Conservation (phyloP, 2,888 invertebrate species). For the Ctena decussata region DNA sequence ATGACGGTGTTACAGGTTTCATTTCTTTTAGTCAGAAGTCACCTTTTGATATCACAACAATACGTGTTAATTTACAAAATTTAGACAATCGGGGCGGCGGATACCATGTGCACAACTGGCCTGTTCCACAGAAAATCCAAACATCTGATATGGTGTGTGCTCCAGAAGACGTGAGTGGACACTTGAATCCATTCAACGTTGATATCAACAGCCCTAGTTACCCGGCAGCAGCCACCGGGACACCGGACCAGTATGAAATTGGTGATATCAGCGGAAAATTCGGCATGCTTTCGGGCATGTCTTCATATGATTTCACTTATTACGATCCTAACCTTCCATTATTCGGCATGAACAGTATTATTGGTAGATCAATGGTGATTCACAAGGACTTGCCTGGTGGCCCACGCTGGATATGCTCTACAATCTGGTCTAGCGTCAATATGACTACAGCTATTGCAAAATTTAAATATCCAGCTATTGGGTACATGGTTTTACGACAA, state of each 20-base stretch:
- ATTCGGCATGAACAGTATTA: constrained; percentile 92
- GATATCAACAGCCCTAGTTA: constrained; percentile 87
- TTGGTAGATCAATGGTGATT: constrained; percentile 93
- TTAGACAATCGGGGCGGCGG: constrained; percentile 84
- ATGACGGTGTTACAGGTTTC: constrained; percentile 92
- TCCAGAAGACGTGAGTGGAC: constrained; percentile 89
- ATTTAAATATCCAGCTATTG: constrained; percentile 96
- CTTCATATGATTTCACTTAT: constrained; percentile 87
- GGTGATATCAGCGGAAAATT: constrained; percentile 97
- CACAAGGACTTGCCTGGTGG: constrained; percentile 88
- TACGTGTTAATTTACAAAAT: constrained; percentile 88
- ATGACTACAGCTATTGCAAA: constrained; percentile 92
- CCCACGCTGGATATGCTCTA: constrained; percentile 87
- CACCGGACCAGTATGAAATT: constrained; percentile 96
- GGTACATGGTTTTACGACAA: constrained; percentile 94
- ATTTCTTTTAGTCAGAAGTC: constrained; percentile 93
- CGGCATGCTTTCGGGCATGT: constrained; percentile 91
- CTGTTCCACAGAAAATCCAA: constrained; percentile 82
- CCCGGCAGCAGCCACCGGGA: constrained; percentile 89
- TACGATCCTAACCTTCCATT: constrained; percentile 95
- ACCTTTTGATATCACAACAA: constrained; percentile 90
- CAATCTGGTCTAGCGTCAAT: constrained; percentile 85
- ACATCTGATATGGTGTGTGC: constrained; percentile 84
- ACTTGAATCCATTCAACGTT: constrained; percentile 92
- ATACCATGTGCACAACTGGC: constrained; percentile 87